phyloP scores from a whole-genome alignment of 1,140 invertebrate species.

The Drosophila albomicans region DNA sequence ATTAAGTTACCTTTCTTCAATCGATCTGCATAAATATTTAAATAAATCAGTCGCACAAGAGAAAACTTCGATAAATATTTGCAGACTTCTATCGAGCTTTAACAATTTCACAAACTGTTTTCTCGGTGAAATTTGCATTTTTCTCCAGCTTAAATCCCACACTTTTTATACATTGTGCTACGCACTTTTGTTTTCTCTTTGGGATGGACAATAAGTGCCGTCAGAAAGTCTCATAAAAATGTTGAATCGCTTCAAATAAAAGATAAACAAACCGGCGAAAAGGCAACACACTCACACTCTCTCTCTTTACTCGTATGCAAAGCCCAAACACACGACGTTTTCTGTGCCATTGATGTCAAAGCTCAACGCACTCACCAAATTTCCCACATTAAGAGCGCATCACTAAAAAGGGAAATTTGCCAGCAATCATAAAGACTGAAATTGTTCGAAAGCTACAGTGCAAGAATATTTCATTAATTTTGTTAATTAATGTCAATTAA shows the following conservation, averaged over 20 bases:
- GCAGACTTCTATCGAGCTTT: conserved; percentile 26
- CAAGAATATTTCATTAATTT: no score
- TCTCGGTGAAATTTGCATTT: conserved; percentile 6
- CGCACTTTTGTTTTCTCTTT: conserved; percentile 8
- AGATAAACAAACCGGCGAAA: conserved; percentile 71
- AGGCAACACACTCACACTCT: conserved; percentile 10
- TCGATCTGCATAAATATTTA: conserved; percentile 50
- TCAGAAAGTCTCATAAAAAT: conserved; percentile 57
- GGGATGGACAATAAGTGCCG: conserved; percentile 49
- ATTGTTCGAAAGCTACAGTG: background rate
- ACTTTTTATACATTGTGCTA: background rate
- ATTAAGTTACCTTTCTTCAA: background rate
- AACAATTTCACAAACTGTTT: conserved; percentile 32
- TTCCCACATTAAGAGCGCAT: background rate
- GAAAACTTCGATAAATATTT: conserved; percentile 55
- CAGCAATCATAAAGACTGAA: background rate
- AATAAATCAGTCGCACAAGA: conserved; percentile 50
- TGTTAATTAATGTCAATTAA: no score
- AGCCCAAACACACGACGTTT: no score
- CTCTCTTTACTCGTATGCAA: background rate
- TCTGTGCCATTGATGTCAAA: background rate
- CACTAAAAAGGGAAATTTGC: background rate
- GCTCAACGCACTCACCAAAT: conserved; percentile 11
- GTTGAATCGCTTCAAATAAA: conserved; percentile 51
- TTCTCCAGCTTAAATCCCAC: conserved; percentile 35